These are phyloP conservation scores for Aegotheles bennettii DNA, from an alignment of 2,113 vertebrate species.

Conservation along the genomic window DNA sequence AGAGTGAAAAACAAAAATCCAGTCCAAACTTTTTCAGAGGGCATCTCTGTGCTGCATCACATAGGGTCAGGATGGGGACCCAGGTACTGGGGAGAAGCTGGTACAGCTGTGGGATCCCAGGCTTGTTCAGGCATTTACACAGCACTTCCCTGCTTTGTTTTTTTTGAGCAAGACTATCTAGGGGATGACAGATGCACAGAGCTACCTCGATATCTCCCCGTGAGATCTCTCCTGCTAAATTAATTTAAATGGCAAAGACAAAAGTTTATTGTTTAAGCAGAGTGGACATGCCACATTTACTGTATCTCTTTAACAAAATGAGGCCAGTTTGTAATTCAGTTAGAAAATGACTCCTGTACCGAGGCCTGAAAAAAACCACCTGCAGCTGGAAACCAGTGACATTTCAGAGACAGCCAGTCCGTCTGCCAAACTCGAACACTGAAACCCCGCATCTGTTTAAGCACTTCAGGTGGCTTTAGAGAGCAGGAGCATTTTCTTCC, in stretches of 20 bases:
- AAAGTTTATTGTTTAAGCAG: background rate
- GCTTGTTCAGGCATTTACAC: background rate
- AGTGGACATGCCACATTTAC: background rate
- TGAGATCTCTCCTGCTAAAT: background rate
- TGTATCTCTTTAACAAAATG: background rate
- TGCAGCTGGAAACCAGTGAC: slow-evolving; percentile 7
- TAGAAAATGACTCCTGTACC: background rate
- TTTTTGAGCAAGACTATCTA: background rate
- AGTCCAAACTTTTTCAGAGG: background rate
- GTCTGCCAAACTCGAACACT: background rate
- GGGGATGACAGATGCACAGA: background rate
- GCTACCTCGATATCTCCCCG: background rate
- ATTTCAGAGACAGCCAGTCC: background rate
- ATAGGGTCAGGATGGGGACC: background rate
- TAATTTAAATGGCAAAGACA: background rate
- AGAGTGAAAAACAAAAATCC: background rate
- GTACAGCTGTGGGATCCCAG: accelerated
- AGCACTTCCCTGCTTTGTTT: background rate
- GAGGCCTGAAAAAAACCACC: background rate
- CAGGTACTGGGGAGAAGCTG: background rate
- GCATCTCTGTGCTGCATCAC: background rate
- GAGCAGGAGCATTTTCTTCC: background rate
- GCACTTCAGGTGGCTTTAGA: background rate
- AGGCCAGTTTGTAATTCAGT: background rate
- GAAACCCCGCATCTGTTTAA: background rate